These are phyloP conservation scores for Porites rus DNA, from an alignment of 92 coral and sea anemone genomes.

Conservation along the genomic window DNA sequence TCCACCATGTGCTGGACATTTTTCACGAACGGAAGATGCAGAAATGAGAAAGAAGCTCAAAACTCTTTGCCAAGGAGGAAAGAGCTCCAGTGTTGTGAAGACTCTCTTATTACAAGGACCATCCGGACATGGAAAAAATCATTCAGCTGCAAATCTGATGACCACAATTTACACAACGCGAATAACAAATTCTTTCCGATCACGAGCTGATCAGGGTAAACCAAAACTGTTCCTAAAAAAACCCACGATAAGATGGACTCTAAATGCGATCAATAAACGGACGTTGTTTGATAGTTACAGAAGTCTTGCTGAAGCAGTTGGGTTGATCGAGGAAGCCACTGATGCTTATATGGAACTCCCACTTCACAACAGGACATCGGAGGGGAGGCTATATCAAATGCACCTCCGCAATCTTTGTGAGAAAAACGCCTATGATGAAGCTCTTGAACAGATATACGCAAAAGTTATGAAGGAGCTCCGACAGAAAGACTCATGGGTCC, in stretches of 20 bases:
- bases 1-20: constrained; percentile 22
- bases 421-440: constrained; percentile 25
- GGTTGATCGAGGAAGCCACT: constrained; percentile 7
- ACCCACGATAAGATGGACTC: constrained; percentile 26
- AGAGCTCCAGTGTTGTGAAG: neutral
- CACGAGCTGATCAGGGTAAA: neutral
- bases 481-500: constrained; percentile 1
- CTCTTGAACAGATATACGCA: constrained; percentile 19
- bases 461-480: constrained; percentile 17
- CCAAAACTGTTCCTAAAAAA: neutral
- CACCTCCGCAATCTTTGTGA: neutral
- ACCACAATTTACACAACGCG: constrained; percentile 11
- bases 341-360: constrained; percentile 6
- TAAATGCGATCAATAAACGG: constrained; percentile 13
- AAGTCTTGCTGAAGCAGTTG: constrained; percentile 29
- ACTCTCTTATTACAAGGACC: constrained; percentile 21
- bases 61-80: neutral
- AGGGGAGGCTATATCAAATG: constrained; percentile 25
- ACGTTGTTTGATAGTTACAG: constrained; percentile 25
- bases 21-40: constrained; percentile 17
- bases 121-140: constrained; percentile 17
- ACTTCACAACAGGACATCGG: constrained; percentile 27
- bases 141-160: constrained; percentile 29
- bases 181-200: neutral
- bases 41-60: neutral